phyloP scores from a whole-genome alignment of 2,113 vertebrate genomes.

The Indicator maculatus region DNA sequence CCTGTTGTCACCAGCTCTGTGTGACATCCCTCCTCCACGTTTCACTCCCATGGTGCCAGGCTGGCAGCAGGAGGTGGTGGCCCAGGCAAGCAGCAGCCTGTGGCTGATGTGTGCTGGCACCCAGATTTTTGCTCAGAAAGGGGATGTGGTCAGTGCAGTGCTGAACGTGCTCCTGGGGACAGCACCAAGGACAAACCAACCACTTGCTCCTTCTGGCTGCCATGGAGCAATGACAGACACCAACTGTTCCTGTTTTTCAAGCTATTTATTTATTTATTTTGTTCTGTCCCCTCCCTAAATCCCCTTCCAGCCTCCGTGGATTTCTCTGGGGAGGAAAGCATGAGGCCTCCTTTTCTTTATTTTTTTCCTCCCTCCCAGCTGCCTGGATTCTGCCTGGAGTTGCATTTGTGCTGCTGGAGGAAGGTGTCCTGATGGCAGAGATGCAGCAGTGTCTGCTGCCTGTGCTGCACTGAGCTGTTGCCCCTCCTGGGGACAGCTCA shows the following conservation, averaged over 20 bases:
- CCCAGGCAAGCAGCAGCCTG: not conserved
- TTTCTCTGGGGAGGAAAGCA: not conserved
- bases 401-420: not conserved
- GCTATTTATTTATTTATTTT: not conserved
- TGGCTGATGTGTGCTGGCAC: not conserved
- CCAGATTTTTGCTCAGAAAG: not conserved
- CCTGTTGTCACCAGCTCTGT: accelerated
- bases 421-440: not conserved
- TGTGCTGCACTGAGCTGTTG: not conserved
- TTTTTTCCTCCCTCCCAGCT: not conserved
- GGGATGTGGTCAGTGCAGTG: not conserved
- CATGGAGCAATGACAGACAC: not conserved
- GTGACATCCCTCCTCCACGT: not conserved
- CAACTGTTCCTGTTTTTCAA: not conserved
- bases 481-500: not conserved
- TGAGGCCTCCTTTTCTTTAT: not conserved
- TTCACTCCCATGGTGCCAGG: not conserved
- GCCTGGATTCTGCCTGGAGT: not conserved
- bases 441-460: not conserved
- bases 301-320: not conserved
- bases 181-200: not conserved
- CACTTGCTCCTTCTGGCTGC: not conserved
- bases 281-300: not conserved
- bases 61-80: not conserved
- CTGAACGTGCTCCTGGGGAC: not conserved